These are phyloP conservation scores for Parotocinclus haroldoi DNA, from an alignment of 2,797 vertebrate species.

Conservation along the genomic window DNA sequence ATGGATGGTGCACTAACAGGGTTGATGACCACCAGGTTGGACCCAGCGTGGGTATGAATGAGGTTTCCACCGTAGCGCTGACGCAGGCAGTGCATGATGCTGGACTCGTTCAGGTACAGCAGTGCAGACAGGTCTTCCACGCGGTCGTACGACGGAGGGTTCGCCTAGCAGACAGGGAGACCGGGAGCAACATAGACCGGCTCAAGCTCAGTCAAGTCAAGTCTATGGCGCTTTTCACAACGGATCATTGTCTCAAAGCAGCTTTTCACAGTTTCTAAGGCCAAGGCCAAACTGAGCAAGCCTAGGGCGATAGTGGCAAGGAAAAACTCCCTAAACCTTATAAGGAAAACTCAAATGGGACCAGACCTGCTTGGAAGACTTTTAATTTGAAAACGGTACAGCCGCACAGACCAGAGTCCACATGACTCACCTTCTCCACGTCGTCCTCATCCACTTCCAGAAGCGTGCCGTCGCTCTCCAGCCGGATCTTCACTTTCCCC, in stretches of 20 bases:
- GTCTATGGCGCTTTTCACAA: too few species aligned
- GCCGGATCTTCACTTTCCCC: conserved; percentile 89
- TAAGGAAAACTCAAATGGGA: too few species aligned
- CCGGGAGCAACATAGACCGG: too few species aligned
- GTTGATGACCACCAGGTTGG: conserved; percentile 91
- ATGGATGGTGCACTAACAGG: conserved; percentile 88
- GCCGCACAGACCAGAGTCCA: not conserved
- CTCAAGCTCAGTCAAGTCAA: too few species aligned
- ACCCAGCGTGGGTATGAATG: conserved; percentile 86
- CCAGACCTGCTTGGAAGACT: too few species aligned
- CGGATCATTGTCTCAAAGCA: too few species aligned
- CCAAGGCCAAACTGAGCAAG: too few species aligned
- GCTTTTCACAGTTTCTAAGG: too few species aligned
- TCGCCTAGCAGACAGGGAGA: conserved; percentile 75
- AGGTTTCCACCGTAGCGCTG: conserved; percentile 91
- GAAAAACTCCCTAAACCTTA: too few species aligned
- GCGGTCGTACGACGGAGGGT: conserved; percentile 85
- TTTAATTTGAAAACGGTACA: too few species aligned
- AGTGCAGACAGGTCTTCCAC: conserved; percentile 89
- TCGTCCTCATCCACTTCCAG: conserved; percentile 97
- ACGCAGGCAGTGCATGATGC: conserved; percentile 87
- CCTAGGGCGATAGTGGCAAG: too few species aligned
- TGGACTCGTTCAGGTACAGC: conserved; percentile 94
- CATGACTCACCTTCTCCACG: conserved; percentile 83
- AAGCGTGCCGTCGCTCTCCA: conserved; percentile 87